Percentiles rank a stretch among this genome's conserved stretches.
phyloP scores from a whole-genome alignment of 2,113 vertebrate genomes.

The Neolamprologus modestus region DNA sequence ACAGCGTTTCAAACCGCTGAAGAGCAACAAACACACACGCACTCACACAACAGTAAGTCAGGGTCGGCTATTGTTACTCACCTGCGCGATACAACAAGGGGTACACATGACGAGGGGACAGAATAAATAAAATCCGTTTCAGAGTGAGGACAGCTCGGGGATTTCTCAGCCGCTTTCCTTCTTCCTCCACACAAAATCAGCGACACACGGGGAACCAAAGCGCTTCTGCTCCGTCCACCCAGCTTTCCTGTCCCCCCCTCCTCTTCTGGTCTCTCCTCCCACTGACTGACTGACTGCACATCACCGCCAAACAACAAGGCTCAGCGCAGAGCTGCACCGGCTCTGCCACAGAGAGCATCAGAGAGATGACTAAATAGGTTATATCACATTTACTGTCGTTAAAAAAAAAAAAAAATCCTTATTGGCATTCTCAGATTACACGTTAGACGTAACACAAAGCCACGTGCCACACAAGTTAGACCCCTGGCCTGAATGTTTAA shows the following conservation, averaged over 20 bases:
- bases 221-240: background rate
- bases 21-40: background rate
- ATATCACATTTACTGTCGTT: background rate
- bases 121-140: background rate
- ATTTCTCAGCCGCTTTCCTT: background rate
- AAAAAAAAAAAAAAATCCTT: background rate
- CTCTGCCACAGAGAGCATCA: background rate
- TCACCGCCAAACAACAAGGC: background rate
- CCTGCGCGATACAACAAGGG: constrained; percentile 70
- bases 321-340: background rate
- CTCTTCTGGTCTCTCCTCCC: constrained; percentile 1
- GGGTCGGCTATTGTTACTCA: constrained; percentile 37
- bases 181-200: background rate
- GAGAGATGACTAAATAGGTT: background rate
- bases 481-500: background rate
- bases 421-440: background rate
- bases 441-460: background rate
- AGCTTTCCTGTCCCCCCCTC: background rate
- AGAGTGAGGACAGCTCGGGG: background rate
- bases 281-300: background rate
- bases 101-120: constrained; percentile 43
- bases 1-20: background rate
- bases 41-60: background rate
- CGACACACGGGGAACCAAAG: background rate
- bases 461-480: background rate